Evolutionary conservation across 2,888 invertebrate genomes (phyloP), one percentile per base, ranked within the genome.

Genomic region (Drosophila rellima): DNA sequence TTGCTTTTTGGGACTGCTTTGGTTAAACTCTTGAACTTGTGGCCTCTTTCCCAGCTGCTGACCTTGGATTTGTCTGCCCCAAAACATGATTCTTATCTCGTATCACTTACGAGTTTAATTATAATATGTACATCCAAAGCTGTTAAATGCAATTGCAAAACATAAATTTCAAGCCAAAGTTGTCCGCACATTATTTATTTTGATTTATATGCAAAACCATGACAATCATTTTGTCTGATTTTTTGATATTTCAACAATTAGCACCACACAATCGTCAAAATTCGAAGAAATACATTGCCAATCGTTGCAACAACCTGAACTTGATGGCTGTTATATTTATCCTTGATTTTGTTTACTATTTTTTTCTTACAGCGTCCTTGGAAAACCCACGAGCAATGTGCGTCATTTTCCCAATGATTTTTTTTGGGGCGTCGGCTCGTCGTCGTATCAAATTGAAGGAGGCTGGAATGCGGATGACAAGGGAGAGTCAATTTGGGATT

Each of bases 401-500:
- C 78, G 92, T 10, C 78, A 86, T 44, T 93, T 93, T 85, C 93
- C 93, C 13, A 82, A 74, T 61, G 92, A 92, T 63, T 93, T 93
- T 73, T 67, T 91, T 26, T 93, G 92, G 92, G 93, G 93, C 54
- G 91, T 92, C 31, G 92, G 91, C 0, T 91, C 92, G 2, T 92
- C 92, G 2, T 90, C 92, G 1, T 92, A 92, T 74, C 92, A 92
- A 77, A 92, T 92, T 29, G 92, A 92, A 70, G 92, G 92, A 13
- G 92, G 90, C 13, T 92, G 92, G 92, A 87, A 93, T 80, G 90
- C 81, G 13, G 92, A 92, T 55, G 94, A 94, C 18, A 94, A 94
- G 89, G 91, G 93, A 0, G 93, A 93, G 91, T 94, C 93, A 62
- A 94, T 95, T 68, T 95, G 95, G 95, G 95, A 95, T 90, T 92